Evolutionary conservation across 2,113 vertebrate species (phyloP).

Genomic region (Struthio camelus): DNA sequence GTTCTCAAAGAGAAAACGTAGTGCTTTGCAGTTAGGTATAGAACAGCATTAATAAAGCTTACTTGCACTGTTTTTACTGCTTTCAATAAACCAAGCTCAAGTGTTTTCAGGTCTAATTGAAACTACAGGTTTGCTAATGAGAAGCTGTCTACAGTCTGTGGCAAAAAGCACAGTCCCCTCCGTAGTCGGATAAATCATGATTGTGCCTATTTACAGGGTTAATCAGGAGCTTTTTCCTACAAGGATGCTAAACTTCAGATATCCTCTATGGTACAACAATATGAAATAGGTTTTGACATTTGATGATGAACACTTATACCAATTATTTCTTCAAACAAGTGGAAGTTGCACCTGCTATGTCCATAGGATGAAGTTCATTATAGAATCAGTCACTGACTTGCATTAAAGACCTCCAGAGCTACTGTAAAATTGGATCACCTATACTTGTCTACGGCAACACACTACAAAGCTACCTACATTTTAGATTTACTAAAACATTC

Average conservation of each 20-base stretch:
- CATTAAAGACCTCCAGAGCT: not conserved
- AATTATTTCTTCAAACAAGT: not conserved
- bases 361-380: not conserved
- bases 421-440: not conserved
- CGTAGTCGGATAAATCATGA: not conserved
- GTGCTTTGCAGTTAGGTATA: not conserved
- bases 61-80: not conserved
- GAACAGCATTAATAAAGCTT: not conserved
- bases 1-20: not conserved
- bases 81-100: not conserved
- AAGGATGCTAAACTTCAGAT: not conserved
- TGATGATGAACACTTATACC: not conserved
- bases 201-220: not conserved
- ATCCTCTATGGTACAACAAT: not conserved
- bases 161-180: not conserved
- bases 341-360: not conserved
- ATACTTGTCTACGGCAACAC: not conserved
- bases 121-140: not conserved
- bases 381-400: not conserved
- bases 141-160: not conserved
- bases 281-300: not conserved
- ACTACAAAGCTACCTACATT: not conserved
- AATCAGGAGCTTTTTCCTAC: not conserved
- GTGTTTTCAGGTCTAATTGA: not conserved
- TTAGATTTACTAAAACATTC: not conserved